Evolutionary conservation across 1,140 invertebrate species (phyloP).

Genomic region (Meteorus sp.): DNA sequence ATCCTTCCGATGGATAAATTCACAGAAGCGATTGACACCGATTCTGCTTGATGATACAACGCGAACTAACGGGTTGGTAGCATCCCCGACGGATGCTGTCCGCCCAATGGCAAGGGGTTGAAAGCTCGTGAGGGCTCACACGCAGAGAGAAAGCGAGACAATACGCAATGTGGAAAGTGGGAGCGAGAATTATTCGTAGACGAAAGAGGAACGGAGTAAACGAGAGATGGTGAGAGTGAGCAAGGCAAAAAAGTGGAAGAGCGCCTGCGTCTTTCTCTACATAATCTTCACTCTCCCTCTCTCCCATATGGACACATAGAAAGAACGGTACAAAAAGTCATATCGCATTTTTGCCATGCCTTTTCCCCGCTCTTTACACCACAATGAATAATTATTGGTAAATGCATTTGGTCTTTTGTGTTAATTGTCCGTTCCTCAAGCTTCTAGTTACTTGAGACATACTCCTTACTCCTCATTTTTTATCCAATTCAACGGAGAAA

Average conservation of each 20-base stretch:
- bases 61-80: background rate
- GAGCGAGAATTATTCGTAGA: background rate
- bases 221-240: background rate
- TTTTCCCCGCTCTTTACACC: too few species aligned
- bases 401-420: too few species aligned
- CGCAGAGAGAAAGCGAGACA: constrained; percentile 7
- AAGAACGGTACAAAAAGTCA: too few species aligned
- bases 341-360: too few species aligned
- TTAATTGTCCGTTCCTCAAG: too few species aligned
- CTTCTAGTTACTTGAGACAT: too few species aligned
- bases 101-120: constrained; percentile 4
- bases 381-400: too few species aligned
- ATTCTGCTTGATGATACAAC: constrained; percentile 1
- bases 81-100: background rate
- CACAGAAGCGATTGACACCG: constrained; percentile 8
- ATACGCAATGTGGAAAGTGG: constrained; percentile 5
- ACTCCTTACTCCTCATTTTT: background rate
- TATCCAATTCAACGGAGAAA: background rate
- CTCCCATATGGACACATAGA: too few species aligned
- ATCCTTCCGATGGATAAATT: background rate
- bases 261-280: constrained; percentile 9
- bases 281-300: background rate
- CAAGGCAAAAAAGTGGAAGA: background rate
- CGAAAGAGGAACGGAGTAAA: background rate
- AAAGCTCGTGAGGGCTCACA: constrained; percentile 4